Evolutionary conservation across 2,113 vertebrate species (phyloP), one percentile per base, ranked within the genome.

Genomic region (Melierax canorus): DNA sequence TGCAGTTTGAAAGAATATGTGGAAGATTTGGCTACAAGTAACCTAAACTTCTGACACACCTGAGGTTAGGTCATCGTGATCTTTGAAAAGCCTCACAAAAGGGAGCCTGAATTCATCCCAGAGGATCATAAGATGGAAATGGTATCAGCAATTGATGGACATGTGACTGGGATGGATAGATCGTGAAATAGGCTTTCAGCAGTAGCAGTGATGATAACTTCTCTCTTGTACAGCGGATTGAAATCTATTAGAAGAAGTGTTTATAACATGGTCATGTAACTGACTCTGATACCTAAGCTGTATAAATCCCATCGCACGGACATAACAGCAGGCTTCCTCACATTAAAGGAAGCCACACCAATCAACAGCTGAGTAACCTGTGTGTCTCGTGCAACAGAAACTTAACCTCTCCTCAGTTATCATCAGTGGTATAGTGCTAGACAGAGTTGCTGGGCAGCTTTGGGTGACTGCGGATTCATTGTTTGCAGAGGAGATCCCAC

Each of bases 241-340:
- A 71, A 68, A 76, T 41, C 24, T 83, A 12, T 60, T 80, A 13
- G 38, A 78, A 45, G 36, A 85, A 51, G 10, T 48, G 30, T 53
- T 85, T 6, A 2, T 62, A 55, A 48, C 1, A 0, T 38, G 38
- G 21, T 48, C 32, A 29, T 0, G 0, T 73, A 73, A 46, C 20
- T 83, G 30, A 34, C 48, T 72, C 15, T 56, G 67, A 59, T 58
- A 80, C 23, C 17, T 64, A 71, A 84, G 13, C 38, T 71, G 7
- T 50, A 23, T 17, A 58, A 93, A 68, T 69, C 66, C 45, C 45
- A 51, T 66, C n/a, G 30, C 15, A 41, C 0, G 2, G 22, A n/a
- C 29, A 23, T 29, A 60, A 39, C 38, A 68, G n/a, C 41, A 41
- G 75, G 22, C 30, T 68, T 39, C 41, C 32, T 69, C 17, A 17